These are phyloP conservation scores for Hydroisotoma schaefferi DNA, from an alignment of 2,888 invertebrate species.

Conservation along the genomic window DNA sequence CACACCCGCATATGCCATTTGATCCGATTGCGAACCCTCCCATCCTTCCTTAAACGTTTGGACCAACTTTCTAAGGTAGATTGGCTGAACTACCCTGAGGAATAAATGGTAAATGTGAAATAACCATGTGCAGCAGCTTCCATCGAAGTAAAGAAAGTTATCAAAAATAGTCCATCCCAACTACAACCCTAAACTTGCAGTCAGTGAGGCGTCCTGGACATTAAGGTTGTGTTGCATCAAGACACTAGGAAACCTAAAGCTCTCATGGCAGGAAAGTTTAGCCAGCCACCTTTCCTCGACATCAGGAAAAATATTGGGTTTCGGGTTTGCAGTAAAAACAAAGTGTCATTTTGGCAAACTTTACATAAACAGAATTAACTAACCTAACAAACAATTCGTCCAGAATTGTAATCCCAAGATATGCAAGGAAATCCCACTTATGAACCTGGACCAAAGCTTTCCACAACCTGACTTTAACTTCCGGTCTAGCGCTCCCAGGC, in stretches of 20 bases:
- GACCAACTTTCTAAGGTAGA: background rate
- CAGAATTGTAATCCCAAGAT: background rate
- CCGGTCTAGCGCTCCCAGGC: constrained; percentile 13
- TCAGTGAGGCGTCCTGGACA: too few relatives aligned
- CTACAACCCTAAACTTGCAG: too few relatives aligned
- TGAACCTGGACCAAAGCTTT: background rate
- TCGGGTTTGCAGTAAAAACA: background rate
- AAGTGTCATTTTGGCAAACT: background rate
- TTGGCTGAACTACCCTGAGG: background rate
- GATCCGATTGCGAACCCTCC: background rate
- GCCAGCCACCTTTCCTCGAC: background rate
- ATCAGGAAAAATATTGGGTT: background rate
- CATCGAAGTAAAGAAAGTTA: too few relatives aligned
- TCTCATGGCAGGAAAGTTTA: background rate
- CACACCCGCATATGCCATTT: background rate
- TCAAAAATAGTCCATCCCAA: too few relatives aligned
- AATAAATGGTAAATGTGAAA: too few relatives aligned
- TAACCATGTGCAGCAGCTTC: too few relatives aligned
- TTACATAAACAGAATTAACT: background rate
- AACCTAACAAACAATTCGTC: background rate
- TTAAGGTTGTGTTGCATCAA: too few relatives aligned
- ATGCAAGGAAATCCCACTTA: background rate
- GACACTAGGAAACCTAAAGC: too few relatives aligned
- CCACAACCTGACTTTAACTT: background rate
- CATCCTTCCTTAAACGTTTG: background rate